These are phyloP conservation scores for Luperina nickerlii DNA, from an alignment of 2,888 invertebrate species.

Conservation along the genomic window DNA sequence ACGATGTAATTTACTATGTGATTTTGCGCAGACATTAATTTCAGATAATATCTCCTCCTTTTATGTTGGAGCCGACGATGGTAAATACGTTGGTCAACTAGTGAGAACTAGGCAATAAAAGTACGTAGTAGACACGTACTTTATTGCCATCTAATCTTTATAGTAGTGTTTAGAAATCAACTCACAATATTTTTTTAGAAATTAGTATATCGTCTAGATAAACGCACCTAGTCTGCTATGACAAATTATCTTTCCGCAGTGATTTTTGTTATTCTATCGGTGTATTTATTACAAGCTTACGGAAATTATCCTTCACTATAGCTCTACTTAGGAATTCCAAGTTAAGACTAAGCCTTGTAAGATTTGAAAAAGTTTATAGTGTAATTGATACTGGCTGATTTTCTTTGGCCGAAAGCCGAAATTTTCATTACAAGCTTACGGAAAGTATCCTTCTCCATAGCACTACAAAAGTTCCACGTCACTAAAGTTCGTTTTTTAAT, in stretches of 20 bases:
- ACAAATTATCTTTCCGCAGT: background rate
- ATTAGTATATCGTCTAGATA: background rate
- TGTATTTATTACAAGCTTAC: background rate
- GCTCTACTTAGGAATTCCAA: background rate
- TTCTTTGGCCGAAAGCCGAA: background rate
- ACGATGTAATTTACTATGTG: conserved; percentile 53
- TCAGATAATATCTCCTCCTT: conserved; percentile 47
- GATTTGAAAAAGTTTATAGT: background rate
- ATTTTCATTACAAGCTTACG: background rate
- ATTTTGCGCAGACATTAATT: conserved; percentile 58
- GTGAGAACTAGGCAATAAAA: conserved; percentile 31
- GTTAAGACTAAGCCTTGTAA: background rate
- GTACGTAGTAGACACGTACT: background rate
- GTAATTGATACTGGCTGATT: background rate
- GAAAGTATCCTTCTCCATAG: background rate
- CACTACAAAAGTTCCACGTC: background rate
- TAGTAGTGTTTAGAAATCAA: background rate
- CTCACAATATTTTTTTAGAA: background rate
- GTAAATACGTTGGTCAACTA: conserved; percentile 23
- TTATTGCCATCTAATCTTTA: background rate
- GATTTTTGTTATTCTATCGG: background rate
- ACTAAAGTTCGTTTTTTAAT: no score
- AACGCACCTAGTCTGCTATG: background rate
- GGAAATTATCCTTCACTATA: conserved; percentile 5
- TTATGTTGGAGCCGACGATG: conserved; percentile 32